Evolutionary conservation across 2,797 vertebrate genomes (phyloP).

Genomic region (Silurus aristotelis): DNA sequence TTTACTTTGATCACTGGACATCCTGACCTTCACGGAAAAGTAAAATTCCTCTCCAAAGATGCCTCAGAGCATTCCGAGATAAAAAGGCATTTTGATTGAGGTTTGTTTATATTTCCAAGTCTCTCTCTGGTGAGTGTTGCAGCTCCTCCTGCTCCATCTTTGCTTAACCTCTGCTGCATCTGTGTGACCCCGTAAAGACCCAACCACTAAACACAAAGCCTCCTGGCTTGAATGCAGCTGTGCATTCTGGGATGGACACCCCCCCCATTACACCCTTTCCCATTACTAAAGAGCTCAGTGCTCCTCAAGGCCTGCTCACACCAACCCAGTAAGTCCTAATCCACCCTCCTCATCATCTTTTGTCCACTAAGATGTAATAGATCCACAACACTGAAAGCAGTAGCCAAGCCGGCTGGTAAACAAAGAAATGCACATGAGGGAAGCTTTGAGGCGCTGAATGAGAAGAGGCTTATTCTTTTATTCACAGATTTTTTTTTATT

Average conservation of each 20-base stretch:
- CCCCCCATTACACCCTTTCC: slow-evolving; percentile 68
- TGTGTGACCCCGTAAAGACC: slow-evolving; percentile 71
- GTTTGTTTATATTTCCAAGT: slow-evolving; percentile 17
- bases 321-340: slow-evolving; percentile 54
- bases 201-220: slow-evolving; percentile 64
- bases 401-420: slow-evolving; percentile 52
- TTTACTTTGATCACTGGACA: slow-evolving; percentile 15
- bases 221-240: slow-evolving; percentile 66
- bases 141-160: slow-evolving; percentile 34
- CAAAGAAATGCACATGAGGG: slow-evolving; percentile 49
- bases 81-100: slow-evolving; percentile 17
- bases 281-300: slow-evolving; percentile 56
- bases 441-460: slow-evolving; percentile 55
- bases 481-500: slow-evolving; percentile 56
- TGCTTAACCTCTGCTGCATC: slow-evolving; percentile 68
- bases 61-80: not conserved
- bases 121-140: slow-evolving; percentile 23
- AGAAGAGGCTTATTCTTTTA: slow-evolving; percentile 57
- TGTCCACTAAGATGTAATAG: slow-evolving; percentile 62
- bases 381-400: slow-evolving; percentile 60
- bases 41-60: not conserved
- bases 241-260: slow-evolving; percentile 74
- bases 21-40: slow-evolving; percentile 1
- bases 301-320: slow-evolving; percentile 55
- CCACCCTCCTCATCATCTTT: slow-evolving; percentile 60